Base-by-base conservation (phyloP, 2,888 invertebrate genomes). In the Torymus tubicola region DNA sequence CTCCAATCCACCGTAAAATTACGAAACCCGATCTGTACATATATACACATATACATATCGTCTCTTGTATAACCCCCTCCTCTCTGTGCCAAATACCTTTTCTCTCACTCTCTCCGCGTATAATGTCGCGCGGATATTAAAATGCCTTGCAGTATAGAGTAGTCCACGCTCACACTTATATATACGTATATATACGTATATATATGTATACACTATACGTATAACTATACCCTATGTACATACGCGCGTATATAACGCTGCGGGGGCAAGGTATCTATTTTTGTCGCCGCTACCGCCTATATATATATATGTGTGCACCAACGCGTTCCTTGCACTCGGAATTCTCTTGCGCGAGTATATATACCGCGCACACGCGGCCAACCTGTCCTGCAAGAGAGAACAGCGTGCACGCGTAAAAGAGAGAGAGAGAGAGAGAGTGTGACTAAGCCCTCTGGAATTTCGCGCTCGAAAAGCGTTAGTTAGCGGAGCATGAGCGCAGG, bases 381-480 rank as follows among this genome's bases (percentile, higher is more conserved):
- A 78, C 65, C 78, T 78, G 78, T 73, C 73, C 31, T 67, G 55
- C 12, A 12, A 52, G 53, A 31, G 42, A 53, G 21, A 21, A 21
- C 21, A 2, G 21, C 21, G 21, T 21, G 21, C 2, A 24, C 63
- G 63, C 13, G 16, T n/a, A 14, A 16, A 11, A 50, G 18, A 12
- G 53, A 2, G 65, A 8, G 21, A 3, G 24, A 52, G 76, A 16
- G 31, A 75, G 77, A 67, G 74, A 74, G 82, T 55, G 78, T 83
- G 86, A 86, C 84, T 86, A 87, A 87, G 87, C 85, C 84, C 79
- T 82, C 63, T 81, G 86, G 88, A 87, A 88, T 88, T 87, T 88
- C 83, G 86, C 80, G 80, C 85, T 85, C 85, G 84, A 84, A 87
- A 86, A 86, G 83, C 83, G 83, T 80, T 85, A 70, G 64, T n/a